Base-by-base conservation (phyloP, 2,113 vertebrate genomes). In the Pedionomus torquatus region DNA sequence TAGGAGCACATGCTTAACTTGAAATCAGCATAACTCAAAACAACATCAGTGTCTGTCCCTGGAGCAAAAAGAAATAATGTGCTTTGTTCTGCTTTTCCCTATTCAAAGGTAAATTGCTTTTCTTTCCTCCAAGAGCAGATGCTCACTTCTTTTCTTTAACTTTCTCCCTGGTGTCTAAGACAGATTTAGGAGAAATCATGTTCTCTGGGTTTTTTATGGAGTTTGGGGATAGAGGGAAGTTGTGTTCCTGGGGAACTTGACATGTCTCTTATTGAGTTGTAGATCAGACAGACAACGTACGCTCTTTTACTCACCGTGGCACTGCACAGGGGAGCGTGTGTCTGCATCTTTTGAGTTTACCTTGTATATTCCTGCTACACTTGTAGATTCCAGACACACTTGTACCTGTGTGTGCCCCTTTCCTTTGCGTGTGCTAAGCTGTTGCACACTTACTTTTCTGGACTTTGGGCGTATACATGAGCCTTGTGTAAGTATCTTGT, bases 71-170 rank as follows among this genome's bases (percentile, higher is more conserved):
- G 48, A 72, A 89, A 91, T 52, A 65, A 93, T 76, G 35, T 46
- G 24, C 86, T 85, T 88, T 92, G 52, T 95, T 88, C 85, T 88
- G 75, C 71, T 92, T 46, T 33, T 93, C 44, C 48, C 49, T 82
- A 33, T 84, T 96, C 81, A 82, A 66, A 81, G 28, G 68, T 75
- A 89, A 93, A 91, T 71, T 89, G 35, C 43, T 89, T 96, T 94
- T 85, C 54, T 79, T 90, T 65, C 35, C 54, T 85, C 66, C 24
- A 44, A 83, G 54, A 95, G 51, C 75, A 93, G 63, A 88, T 76
- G 65, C 58, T 86, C 28, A 8, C 33, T n/a, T 89, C 49, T 71
- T 90, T 90, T 68, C 64, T 60, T 64, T 77, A 46, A 43, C n/a
- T 58, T 28, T 81, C 55, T 91, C 74, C 48, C 46, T 37, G 9